Evolutionary conservation across 2,888 invertebrate genomes (phyloP), one percentile per base, ranked within the genome.

Genomic region (Stenotaenia linearis): DNA sequence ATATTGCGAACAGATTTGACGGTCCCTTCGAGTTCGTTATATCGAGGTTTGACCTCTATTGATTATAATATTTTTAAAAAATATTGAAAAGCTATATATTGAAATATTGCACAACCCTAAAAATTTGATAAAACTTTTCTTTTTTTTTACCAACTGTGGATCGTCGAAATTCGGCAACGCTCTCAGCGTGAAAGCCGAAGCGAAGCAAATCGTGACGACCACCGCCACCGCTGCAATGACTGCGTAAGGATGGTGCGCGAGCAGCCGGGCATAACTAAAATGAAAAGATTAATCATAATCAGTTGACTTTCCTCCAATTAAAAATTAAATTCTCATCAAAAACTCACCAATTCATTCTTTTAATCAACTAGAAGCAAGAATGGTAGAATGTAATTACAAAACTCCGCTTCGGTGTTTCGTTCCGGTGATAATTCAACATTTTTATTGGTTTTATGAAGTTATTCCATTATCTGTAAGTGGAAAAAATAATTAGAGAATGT

Each of bases 141-240:
- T 88, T 87, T 23, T 81, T 86, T 88, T 88, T 87, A 93, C 93
- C 88, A 92, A 87, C 84, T 93, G 91, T 28, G 96, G 96, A 86
- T 96, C 94, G 82, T 91, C 90, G 87, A 97, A 96, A 86, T 92
- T 91, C 45, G 95, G 96, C 79, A 91, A 87, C 78, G 90, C 88
- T 83, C 89, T 90, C 25, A 90, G 88, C 61, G 90, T 89, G 81
- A 91, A 86, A 78, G 91, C 90, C 80, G 92, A 89, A 78, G 91
- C 89, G 75, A 92, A 88, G 84, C 92, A 92, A 77, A 90, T 89
- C 76, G 89, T 86, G 80, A 91, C 91, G 82, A 92, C 88, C 79
- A 91, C 88, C 80, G 90, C 88, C 80, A 92, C 89, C 61, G 89
- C 89, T 81, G 89, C 85, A 80, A 92, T 86, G 84, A 93, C 90